These are phyloP conservation scores for Caenorhabditis macrosperma DNA, from an alignment of 2,888 invertebrate genomes.

Conservation along the genomic window DNA sequence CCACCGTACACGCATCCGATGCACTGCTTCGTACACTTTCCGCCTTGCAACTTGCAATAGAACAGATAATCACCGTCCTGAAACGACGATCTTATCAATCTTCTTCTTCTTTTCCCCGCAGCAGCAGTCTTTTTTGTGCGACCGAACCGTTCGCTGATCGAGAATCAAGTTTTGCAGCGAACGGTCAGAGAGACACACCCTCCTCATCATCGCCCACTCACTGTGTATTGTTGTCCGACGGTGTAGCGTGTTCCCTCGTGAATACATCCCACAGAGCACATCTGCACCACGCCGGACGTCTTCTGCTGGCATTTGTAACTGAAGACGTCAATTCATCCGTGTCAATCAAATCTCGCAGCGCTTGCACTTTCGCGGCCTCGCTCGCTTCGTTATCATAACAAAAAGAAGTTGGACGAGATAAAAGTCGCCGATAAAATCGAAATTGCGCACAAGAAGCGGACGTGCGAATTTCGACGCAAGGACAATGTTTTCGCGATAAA, in stretches of 20 bases:
- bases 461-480: slow-evolving; percentile 3
- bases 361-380: slow-evolving; percentile 19
- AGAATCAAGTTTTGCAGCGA: slow-evolving; percentile 15
- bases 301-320: slow-evolving; percentile 77
- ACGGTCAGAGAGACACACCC: slow-evolving; percentile 2
- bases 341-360: not conserved
- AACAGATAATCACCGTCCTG: slow-evolving; percentile 78
- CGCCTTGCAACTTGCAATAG: slow-evolving; percentile 76
- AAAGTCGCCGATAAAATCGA: not conserved
- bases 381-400: slow-evolving; percentile 13
- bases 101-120: not conserved
- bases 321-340: too few relatives aligned
- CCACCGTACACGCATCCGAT: slow-evolving; percentile 72
- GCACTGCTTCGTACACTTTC: slow-evolving; percentile 73
- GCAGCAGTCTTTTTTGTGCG: too few relatives aligned
- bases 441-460: not conserved
- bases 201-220: slow-evolving; percentile 41
- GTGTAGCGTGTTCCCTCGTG: slow-evolving; percentile 68
- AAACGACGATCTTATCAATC: slow-evolving; percentile 21
- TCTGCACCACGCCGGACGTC: slow-evolving; percentile 69
- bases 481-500: not conserved
- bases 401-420: slow-evolving; percentile 11
- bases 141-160: slow-evolving; percentile 16
- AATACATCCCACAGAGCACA: slow-evolving; percentile 78
- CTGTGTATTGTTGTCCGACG: slow-evolving; percentile 76